Evolutionary conservation across 2,113 vertebrate genomes (phyloP), one percentile per base, ranked within the genome.

Genomic region (Dolichotis patagonum): DNA sequence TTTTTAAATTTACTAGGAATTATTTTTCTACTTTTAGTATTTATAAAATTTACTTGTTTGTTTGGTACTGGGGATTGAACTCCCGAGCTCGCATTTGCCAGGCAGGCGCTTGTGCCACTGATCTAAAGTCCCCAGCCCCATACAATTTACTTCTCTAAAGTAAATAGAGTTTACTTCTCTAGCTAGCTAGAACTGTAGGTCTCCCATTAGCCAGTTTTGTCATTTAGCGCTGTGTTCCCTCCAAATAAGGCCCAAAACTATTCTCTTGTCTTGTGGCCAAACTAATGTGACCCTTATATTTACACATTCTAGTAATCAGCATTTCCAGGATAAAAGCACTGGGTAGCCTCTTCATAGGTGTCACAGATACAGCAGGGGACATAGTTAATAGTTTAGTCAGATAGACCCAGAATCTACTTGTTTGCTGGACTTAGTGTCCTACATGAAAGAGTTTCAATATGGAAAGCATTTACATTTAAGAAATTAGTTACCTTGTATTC

Each of bases 1-100:
- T 82, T 95, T 86, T 87, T 78, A 78, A 81, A 7, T 77, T 82
- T 17, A 63, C 35, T 94, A 63, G 28, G 56, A 56, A 58, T 94
- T 75, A 14, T 52, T 83, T 83, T 82, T 90, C 60, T 95, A 16
- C 58, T 96, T 91, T 91, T 78, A 69, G 24, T 88, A 85, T 93
- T 93, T 73, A 73, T 62, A 89, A 78, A 82, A 28, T 77, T 46
- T 90, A n/a, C 13, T 75, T 63, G 49, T 52, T 52, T 52, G 49
- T 52, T 52, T 52, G 49, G 49, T 52, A 52, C 49, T 9, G 11
- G 49, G 49, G 49, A 52, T 52, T 1, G 10, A 52, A 52, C 49
- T 52, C 49, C 8, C 10, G 49, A 52, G 49, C 49, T 52, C 10
- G 11, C 49, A 52, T 9, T 52, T 11, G 10, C 49, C 49, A 52